Percentiles rank a stretch among this genome's conserved stretches.
Evolutionary conservation across 2,797 vertebrate species (phyloP).

Genomic region (Falco berigora): DNA sequence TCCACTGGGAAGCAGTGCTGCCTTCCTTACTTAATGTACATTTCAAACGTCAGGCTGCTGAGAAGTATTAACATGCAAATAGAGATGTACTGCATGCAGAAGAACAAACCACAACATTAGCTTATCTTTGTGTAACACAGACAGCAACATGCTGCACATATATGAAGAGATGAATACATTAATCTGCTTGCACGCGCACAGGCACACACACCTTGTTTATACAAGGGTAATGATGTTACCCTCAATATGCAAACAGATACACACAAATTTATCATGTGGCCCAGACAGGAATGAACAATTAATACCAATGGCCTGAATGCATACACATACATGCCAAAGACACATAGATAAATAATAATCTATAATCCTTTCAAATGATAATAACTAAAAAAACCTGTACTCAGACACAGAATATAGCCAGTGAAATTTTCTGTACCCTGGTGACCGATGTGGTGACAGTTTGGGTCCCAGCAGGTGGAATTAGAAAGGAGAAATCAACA

Average conservation of each 20-base stretch:
- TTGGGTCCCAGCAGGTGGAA: conserved; percentile 4
- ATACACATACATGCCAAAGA: background rate
- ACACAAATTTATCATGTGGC: background rate
- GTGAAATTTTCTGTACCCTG: background rate
- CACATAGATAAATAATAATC: background rate
- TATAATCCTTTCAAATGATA: background rate
- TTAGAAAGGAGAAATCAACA: conserved; percentile 2
- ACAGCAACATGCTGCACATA: background rate
- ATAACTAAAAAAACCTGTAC: background rate
- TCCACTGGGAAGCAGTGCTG: background rate
- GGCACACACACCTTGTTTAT: background rate
- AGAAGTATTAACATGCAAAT: background rate
- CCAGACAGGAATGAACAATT: background rate
- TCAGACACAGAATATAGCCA: background rate
- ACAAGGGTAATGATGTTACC: background rate
- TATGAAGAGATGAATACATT: background rate
- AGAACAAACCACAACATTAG: background rate
- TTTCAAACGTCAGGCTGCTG: background rate
- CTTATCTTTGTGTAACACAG: background rate
- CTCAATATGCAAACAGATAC: background rate
- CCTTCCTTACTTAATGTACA: background rate
- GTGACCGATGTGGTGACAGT: background rate
- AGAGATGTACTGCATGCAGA: background rate
- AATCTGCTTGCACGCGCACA: background rate
- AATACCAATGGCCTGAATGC: background rate